Base-by-base conservation (phyloP, 1,140 invertebrate species). In the Catajapyx aquilonaris region DNA sequence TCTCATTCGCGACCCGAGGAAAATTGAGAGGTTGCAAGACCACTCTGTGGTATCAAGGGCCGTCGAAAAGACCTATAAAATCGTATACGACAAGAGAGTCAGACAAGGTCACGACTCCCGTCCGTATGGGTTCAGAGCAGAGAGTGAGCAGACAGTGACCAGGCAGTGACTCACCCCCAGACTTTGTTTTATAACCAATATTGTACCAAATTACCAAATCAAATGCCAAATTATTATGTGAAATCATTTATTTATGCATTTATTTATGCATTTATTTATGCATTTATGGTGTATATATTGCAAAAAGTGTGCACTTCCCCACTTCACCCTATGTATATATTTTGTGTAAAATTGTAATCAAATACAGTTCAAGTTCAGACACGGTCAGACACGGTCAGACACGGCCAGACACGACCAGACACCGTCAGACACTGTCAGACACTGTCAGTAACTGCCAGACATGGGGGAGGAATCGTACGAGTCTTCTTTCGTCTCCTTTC, bases 51-150 rank as follows among this genome's bases (percentile, higher is more conserved):
- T 3, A 25, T 34, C 25, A 3, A 5, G 3, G 18, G 7, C 3
- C 15, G 30, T 31, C 2, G 31, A 46, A 23, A 20, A 42, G 1
- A 38, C 38, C 19, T 50, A 52, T 37, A 30, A 7, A 45, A 48
- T 39, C 44, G 47, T 1, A 40, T 48, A 2, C 38, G 41, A 5
- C 20, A 49, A 1, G 47, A 51, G 37, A 39, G 41, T 20, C 17
- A 19, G 7, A 47, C 37, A 10, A 22, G 20, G 0, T 10, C 34
- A 39, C 31, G 13, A 18, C 21, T 46, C 21, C 42, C 42, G 39
- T 52, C 47, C 47, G n/a, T 28, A n/a, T 28, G 9, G 25, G 25
- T 28, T 28, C 25, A 28, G 9, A 28, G 9, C 9, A 28, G 9
- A 10, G n/a, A 28, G n/a, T 28, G n/a, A 28, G n/a, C n/a, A 28